These are phyloP conservation scores for Phyto melanocephala DNA, from an alignment of 2,888 invertebrate species.

Conservation along the genomic window DNA sequence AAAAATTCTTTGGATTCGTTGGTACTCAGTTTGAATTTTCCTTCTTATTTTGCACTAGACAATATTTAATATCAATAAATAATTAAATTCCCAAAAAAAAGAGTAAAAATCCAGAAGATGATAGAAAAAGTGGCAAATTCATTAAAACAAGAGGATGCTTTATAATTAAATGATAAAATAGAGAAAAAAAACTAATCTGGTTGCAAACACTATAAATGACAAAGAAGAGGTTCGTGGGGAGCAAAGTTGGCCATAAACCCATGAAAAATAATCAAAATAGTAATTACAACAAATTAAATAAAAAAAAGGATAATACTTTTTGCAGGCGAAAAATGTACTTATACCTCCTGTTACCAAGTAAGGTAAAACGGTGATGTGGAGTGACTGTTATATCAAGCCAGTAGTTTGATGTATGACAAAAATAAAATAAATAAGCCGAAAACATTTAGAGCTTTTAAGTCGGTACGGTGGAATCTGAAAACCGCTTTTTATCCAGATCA, in stretches of 20 bases:
- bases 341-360: background rate
- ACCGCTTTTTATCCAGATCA: too few species aligned
- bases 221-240: background rate
- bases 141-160: slow-evolving; percentile 55
- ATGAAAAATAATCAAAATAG: slow-evolving; percentile 19
- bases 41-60: slow-evolving; percentile 47
- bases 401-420: slow-evolving; percentile 28
- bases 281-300: background rate
- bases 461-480: background rate
- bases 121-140: slow-evolving; percentile 50
- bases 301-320: background rate
- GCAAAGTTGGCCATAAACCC: background rate
- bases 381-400: background rate
- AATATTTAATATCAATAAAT: slow-evolving; percentile 64
- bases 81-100: slow-evolving; percentile 59
- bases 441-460: background rate
- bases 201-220: background rate
- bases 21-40: background rate
- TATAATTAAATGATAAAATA: slow-evolving; percentile 57
- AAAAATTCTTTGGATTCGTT: background rate
- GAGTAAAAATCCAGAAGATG: slow-evolving; percentile 47
- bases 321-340: background rate
- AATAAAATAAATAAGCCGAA: slow-evolving; percentile 6
- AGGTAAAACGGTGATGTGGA: background rate
- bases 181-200: slow-evolving; percentile 28